These are phyloP conservation scores for Cybosia mesomella DNA, from an alignment of 2,888 invertebrate genomes.

Conservation along the genomic window DNA sequence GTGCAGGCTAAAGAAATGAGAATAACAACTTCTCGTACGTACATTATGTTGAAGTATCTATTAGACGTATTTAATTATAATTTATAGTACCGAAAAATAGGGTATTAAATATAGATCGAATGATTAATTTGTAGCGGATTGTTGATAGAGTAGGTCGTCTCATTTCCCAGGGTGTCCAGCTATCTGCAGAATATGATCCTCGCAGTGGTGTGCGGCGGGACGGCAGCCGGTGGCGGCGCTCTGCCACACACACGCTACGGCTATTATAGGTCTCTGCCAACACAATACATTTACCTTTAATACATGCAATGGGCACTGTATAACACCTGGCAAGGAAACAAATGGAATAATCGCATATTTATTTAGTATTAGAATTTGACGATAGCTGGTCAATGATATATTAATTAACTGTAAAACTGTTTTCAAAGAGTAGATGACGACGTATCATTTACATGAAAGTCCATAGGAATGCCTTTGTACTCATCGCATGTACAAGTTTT, in stretches of 20 bases:
- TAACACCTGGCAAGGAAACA: neutral
- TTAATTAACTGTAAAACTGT: no score
- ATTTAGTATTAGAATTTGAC: no score
- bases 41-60: constrained; percentile 27
- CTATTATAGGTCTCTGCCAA: constrained; percentile 50
- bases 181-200: constrained; percentile 15
- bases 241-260: constrained; percentile 29
- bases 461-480: no score
- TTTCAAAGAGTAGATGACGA: no score
- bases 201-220: constrained; percentile 19
- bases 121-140: constrained; percentile 13
- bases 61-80: constrained; percentile 14
- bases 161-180: constrained; percentile 24
- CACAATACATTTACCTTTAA: neutral
- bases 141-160: constrained; percentile 26
- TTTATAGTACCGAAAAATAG: constrained; percentile 24
- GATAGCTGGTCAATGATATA: no score
- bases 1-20: constrained; percentile 40
- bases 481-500: no score
- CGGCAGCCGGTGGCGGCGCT: neutral
- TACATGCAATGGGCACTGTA: neutral
- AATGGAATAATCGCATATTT: neutral
- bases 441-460: no score
- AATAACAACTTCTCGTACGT: constrained; percentile 24
- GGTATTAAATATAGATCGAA: constrained; percentile 17